These are phyloP conservation scores for Diploscapter pachys DNA, from an alignment of 1,140 invertebrate genomes.

Conservation along the genomic window DNA sequence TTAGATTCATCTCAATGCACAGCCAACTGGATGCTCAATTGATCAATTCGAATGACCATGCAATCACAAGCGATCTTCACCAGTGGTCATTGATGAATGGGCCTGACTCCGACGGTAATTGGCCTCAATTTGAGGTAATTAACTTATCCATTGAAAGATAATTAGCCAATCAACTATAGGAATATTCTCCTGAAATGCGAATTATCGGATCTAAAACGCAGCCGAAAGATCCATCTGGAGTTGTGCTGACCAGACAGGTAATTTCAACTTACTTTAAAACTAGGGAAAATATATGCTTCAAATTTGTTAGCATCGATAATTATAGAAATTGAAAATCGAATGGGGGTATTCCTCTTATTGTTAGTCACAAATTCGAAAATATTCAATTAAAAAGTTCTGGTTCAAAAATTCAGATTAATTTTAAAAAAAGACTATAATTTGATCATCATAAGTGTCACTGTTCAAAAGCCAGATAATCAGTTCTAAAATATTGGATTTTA, in stretches of 20 bases:
- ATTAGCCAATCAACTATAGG: slow-evolving; percentile 22
- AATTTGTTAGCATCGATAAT: too few species aligned
- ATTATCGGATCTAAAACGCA: slow-evolving; percentile 34
- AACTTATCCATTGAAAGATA: neutral
- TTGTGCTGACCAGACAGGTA: slow-evolving; percentile 41
- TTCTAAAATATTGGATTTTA: too few species aligned
- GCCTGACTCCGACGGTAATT: slow-evolving; percentile 39
- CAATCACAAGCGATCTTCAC: slow-evolving; percentile 44
- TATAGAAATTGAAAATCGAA: too few species aligned
- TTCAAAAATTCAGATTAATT: too few species aligned
- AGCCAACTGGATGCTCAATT: slow-evolving; percentile 38
- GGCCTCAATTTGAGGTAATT: slow-evolving; percentile 48
- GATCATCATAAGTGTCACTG: too few species aligned
- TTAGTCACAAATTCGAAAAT: too few species aligned
- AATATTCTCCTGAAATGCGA: slow-evolving; percentile 53
- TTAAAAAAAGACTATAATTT: too few species aligned
- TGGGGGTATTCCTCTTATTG: too few species aligned
- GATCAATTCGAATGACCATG: slow-evolving; percentile 20
- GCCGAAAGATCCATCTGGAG: slow-evolving; percentile 27
- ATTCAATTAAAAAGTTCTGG: too few species aligned
- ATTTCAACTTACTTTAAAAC: too few species aligned
- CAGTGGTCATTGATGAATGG: slow-evolving; percentile 49
- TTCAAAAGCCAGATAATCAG: too few species aligned
- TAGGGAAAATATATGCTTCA: too few species aligned
- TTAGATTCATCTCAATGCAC: slow-evolving; percentile 47